phyloP scores from a whole-genome alignment of 2,797 vertebrate species.

The Thalassophryne amazonica region DNA sequence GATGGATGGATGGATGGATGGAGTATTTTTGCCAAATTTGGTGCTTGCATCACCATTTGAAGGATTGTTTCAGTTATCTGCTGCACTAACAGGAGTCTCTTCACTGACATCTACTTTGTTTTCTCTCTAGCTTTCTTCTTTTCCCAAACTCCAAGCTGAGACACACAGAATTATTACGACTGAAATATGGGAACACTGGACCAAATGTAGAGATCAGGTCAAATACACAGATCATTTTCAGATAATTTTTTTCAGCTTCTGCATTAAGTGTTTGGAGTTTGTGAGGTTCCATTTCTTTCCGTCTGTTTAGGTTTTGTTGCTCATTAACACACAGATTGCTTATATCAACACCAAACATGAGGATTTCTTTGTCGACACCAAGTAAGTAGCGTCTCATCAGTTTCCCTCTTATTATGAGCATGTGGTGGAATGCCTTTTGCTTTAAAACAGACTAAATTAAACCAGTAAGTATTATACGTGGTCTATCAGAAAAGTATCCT shows the following conservation, averaged over 20 bases:
- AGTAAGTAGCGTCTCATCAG: slow-evolving; percentile 73
- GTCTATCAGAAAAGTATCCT: no score
- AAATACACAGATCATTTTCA: neutral
- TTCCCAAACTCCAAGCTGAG: slow-evolving; percentile 87
- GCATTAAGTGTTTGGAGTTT: neutral
- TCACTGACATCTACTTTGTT: neutral
- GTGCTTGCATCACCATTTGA: no score
- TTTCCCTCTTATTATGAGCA: no score
- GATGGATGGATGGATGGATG: no score
- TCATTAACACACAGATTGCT: slow-evolving; percentile 91
- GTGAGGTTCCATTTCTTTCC: neutral
- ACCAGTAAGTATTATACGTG: no score
- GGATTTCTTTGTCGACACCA: slow-evolving; percentile 92
- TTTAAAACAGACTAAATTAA: no score
- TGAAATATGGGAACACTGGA: slow-evolving; percentile 87
- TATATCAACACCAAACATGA: slow-evolving; percentile 97
- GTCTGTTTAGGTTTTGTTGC: slow-evolving; percentile 80
- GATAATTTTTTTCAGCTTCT: neutral
- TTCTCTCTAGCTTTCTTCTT: slow-evolving; percentile 81
- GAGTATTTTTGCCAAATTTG: no score
- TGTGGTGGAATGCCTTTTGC: no score
- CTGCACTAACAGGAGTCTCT: no score
- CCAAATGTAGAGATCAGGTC: slow-evolving; percentile 91
- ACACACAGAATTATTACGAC: slow-evolving; percentile 87
- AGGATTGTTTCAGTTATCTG: no score